Base-by-base conservation (phyloP, 2,113 vertebrate species). In the Hucho hucho region DNA sequence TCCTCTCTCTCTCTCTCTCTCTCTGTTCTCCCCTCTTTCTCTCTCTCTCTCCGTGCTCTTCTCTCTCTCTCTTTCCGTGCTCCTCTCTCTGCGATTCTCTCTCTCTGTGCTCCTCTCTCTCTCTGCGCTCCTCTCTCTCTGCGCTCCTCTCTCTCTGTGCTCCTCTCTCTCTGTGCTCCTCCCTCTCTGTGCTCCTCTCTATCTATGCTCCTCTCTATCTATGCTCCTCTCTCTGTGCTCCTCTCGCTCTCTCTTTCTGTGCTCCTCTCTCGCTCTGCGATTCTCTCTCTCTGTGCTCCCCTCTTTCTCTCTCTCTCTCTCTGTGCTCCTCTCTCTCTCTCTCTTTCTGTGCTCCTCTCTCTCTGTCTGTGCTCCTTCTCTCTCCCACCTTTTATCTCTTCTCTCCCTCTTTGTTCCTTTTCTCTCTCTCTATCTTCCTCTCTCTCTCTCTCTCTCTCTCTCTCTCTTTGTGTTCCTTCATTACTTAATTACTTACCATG, bases 401-500 rank as follows among this genome's bases (percentile, higher is more conserved):
- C 32, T 37, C 32, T 29, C 28, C 4, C 32, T 37, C 4, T 6
- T 37, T 32, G 6, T 6, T 37, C 32, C 32, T 24, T 29, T 43
- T 26, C 16, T 53, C 46, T 28, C 24, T 26, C 4, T n/a, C 11
- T 24, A 2, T 72, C 6, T 22, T 6, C 12, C 24, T 71, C 22
- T 70, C 24, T n/a, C 0, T 59, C 12, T 59, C 24, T 26, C 24
- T 29, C n/a, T n/a, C 24, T 71, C 22, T 70, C 24, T n/a, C 0
- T 59, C 12, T 59, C 24, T 26, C 24, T 29, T 3, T 67, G 64
- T 4, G 71, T 72, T 14, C 13, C 3, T 18, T 9, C 13, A 25
- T 16, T 59, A 74, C 82, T 95, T 95, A 98, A 25, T 16, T 59
- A 74, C 82, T 95, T 95, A 98, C 97, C 82, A 89, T 97, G 82